Conservation (phyloP, 2,888 invertebrate species). For the Sarcophaga carnaria region DNA sequence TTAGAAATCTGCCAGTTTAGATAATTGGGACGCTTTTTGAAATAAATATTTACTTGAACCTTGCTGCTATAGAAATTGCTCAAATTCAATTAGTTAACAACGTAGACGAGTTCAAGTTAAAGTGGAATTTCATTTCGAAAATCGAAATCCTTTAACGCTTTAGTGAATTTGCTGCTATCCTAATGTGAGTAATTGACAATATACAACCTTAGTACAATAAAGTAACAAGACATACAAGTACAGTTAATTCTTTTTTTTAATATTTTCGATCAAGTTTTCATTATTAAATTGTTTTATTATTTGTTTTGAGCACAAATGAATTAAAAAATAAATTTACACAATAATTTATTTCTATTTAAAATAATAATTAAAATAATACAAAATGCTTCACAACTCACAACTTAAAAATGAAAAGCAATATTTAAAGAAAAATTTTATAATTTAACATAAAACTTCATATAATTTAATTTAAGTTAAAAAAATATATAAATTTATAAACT, state of each 20-base stretch:
- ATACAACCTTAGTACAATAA: background rate
- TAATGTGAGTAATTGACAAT: too few species aligned
- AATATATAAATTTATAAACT: constrained; percentile 46
- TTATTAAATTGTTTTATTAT: constrained; percentile 53
- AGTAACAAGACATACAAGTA: background rate
- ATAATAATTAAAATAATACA: constrained; percentile 59
- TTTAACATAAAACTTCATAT: constrained; percentile 39
- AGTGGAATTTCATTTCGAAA: too few species aligned
- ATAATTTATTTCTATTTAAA: constrained; percentile 40
- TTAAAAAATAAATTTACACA: constrained; percentile 20
- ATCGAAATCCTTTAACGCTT: too few species aligned
- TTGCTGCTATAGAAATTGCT: too few species aligned
- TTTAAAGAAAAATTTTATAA: background rate
- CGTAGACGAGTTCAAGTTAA: too few species aligned
- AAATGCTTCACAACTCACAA: constrained; percentile 53
- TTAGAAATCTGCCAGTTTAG: too few species aligned
- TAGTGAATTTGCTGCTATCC: too few species aligned
- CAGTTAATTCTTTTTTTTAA: constrained; percentile 43
- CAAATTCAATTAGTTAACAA: too few species aligned
- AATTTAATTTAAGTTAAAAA: constrained; percentile 25
- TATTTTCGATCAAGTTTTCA: constrained; percentile 44
- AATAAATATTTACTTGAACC: too few species aligned
- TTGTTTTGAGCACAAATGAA: constrained; percentile 50
- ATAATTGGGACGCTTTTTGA: too few species aligned
- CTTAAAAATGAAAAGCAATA: constrained; percentile 31